These are phyloP conservation scores for Monopterus albus DNA, from an alignment of 2,113 vertebrate species.

Conservation along the genomic window DNA sequence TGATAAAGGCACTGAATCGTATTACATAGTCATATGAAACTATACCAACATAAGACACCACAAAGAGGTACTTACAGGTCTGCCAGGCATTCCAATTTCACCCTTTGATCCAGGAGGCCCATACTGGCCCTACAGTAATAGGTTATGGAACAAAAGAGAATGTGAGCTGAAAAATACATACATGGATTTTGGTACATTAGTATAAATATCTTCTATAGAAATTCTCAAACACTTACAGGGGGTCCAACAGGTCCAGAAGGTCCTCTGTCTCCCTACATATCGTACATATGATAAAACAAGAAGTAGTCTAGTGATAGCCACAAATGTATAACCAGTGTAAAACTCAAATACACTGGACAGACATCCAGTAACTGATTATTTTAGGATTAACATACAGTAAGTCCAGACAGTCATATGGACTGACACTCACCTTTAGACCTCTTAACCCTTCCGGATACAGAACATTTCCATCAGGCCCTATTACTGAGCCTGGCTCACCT, in stretches of 20 bases:
- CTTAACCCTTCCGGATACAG: slow-evolving; percentile 54
- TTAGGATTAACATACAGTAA: too few relatives aligned
- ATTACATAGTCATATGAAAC: neutral
- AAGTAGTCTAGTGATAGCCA: neutral
- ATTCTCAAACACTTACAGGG: slow-evolving; percentile 64
- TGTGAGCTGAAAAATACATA: too few relatives aligned
- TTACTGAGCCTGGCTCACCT: slow-evolving; percentile 78
- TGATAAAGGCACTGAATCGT: neutral
- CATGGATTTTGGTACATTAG: neutral
- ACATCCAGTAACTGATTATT: too few relatives aligned
- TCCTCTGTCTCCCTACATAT: slow-evolving; percentile 78
- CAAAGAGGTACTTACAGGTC: slow-evolving; percentile 81
- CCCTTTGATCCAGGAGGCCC: slow-evolving; percentile 90
- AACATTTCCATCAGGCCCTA: slow-evolving; percentile 80
- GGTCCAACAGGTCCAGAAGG: slow-evolving; percentile 77
- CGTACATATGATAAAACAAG: too few relatives aligned
- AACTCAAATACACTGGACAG: too few relatives aligned
- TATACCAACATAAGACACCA: neutral
- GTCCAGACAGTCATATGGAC: too few relatives aligned
- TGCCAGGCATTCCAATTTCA: slow-evolving; percentile 96
- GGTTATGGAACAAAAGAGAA: slow-evolving; percentile 1
- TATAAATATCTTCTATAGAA: neutral
- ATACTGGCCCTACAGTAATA: slow-evolving; percentile 81
- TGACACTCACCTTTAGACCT: slow-evolving; percentile 72
- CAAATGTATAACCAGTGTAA: too few relatives aligned